Percentiles rank a stretch among this genome's conserved stretches.
These are phyloP conservation scores for Trematomus loennbergii DNA, from an alignment of 2,113 vertebrate genomes.

Conservation along the genomic window DNA sequence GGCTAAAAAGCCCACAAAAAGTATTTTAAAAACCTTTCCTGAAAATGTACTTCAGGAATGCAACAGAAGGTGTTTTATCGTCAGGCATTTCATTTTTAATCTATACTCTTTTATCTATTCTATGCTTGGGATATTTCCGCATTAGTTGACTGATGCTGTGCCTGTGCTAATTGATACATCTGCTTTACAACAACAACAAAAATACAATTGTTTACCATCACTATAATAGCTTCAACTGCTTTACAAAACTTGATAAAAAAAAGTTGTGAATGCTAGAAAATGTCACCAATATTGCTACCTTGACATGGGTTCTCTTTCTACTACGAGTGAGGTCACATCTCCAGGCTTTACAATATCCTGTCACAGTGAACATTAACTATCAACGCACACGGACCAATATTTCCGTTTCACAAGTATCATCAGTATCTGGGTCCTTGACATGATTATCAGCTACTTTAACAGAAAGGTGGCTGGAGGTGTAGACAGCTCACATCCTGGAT, in stretches of 20 bases:
- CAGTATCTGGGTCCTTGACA: neutral
- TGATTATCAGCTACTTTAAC: neutral
- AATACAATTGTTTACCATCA: neutral
- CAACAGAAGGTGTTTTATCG: no score
- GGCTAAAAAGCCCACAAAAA: no score
- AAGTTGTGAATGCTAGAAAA: neutral
- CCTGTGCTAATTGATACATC: no score
- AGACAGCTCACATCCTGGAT: constrained; percentile 33
- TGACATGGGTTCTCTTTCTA: neutral
- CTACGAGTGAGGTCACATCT: neutral
- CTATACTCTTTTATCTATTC: no score
- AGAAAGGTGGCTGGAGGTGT: neutral
- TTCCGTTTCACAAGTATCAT: neutral
- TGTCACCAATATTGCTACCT: neutral
- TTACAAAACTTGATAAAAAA: no score
- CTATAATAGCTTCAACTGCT: neutral
- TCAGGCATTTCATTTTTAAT: no score
- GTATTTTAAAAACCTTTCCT: no score
- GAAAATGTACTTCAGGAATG: no score
- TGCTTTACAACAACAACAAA: no score
- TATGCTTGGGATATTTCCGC: neutral
- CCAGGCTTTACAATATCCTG: neutral
- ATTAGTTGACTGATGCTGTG: neutral
- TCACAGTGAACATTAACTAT: no score
- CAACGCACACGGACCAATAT: neutral